A percentile compares a stretch with the other conserved stretches of the same genome.
Evolutionary conservation across 2,888 invertebrate genomes (phyloP).

Genomic region (Asteroscopus sphinx): DNA sequence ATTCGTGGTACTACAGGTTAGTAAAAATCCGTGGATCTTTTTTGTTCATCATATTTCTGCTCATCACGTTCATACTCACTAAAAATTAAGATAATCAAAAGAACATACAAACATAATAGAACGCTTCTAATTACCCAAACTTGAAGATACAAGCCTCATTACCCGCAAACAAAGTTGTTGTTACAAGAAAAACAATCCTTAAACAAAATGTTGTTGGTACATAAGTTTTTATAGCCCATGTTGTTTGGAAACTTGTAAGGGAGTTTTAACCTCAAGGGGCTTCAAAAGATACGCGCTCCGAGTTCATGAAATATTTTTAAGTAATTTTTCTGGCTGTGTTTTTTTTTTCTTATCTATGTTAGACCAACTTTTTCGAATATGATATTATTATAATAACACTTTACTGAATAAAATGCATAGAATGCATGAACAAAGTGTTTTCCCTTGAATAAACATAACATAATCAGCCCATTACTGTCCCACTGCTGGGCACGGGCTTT

Average conservation of each 20-base stretch:
- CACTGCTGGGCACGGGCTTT: too few species aligned
- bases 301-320: slow-evolving; percentile 7
- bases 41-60: too few species aligned
- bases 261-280: slow-evolving; percentile 29
- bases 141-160: slow-evolving; percentile 63
- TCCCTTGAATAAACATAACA: too few species aligned
- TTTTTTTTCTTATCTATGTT: neutral
- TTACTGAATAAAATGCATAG: too few species aligned
- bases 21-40: too few species aligned
- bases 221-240: slow-evolving; percentile 41
- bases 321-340: neutral
- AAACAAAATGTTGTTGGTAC: slow-evolving; percentile 36
- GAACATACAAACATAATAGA: too few species aligned
- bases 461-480: too few species aligned
- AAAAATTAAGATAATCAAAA: too few species aligned
- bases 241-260: slow-evolving; percentile 38
- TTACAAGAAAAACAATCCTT: slow-evolving; percentile 46
- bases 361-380: neutral
- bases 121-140: slow-evolving; percentile 64
- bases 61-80: too few species aligned
- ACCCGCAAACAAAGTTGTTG: slow-evolving; percentile 48
- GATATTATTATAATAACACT: too few species aligned
- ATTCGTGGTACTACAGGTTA: too few species aligned
- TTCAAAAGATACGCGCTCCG: slow-evolving; percentile 28
- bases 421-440: too few species aligned